Evolutionary conservation across 2,797 vertebrate species (phyloP).

Genomic region (Oreortyx pictus): DNA sequence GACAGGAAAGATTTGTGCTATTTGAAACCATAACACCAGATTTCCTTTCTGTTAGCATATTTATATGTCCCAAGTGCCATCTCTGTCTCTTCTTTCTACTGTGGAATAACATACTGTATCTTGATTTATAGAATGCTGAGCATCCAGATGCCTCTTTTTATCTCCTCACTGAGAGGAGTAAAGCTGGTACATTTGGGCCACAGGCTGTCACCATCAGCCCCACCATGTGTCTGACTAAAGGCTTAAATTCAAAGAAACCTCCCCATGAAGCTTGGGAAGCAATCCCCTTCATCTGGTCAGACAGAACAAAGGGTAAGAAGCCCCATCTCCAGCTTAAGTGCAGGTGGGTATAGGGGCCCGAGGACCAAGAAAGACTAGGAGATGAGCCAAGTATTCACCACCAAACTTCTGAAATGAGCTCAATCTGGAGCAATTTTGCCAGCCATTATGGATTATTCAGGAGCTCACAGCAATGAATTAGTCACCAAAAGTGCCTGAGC

Average conservation of each 20-base stretch:
- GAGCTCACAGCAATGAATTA: background rate
- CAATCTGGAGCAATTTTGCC: background rate
- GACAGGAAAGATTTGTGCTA: constrained; percentile 20
- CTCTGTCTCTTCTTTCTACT: background rate
- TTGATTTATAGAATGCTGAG: background rate
- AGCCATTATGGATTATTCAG: background rate
- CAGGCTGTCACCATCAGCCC: background rate
- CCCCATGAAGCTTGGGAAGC: background rate
- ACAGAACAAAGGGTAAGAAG: background rate
- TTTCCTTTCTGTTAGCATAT: constrained; percentile 39
- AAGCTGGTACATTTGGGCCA: background rate
- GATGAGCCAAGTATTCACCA: background rate
- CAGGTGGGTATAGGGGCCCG: background rate
- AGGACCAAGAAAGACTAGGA: background rate
- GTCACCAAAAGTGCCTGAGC: background rate
- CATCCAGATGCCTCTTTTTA: background rate
- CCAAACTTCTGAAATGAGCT: background rate
- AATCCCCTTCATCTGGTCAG: background rate
- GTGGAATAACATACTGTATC: background rate
- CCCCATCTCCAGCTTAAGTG: background rate
- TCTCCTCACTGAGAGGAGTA: background rate
- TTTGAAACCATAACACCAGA: constrained; percentile 34
- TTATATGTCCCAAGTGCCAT: background rate
- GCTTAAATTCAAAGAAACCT: background rate
- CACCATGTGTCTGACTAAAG: background rate